These are phyloP conservation scores for Globodera ellingtonae DNA, from an alignment of 1,140 invertebrate species.

Conservation along the genomic window DNA sequence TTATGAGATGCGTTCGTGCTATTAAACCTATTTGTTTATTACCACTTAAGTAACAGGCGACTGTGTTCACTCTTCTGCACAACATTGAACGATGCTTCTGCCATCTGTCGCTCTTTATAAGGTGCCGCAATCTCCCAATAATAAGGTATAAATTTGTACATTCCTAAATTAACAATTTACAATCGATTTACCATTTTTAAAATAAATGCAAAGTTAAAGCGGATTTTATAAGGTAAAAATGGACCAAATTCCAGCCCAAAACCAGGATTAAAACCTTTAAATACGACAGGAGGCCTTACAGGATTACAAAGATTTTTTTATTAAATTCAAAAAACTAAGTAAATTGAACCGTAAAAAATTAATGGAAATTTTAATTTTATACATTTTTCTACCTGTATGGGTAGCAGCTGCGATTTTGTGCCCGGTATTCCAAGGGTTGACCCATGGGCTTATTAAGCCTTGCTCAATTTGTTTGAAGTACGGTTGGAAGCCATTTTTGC, in stretches of 20 bases:
- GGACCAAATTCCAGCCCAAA: too few relatives aligned
- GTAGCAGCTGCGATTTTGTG: constrained; percentile 8
- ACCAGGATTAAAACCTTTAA: too few relatives aligned
- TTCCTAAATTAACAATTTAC: not conserved
- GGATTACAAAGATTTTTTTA: too few relatives aligned
- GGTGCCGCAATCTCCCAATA: constrained; percentile 4
- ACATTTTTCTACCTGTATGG: constrained; percentile 2
- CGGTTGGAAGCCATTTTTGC: constrained; percentile 4
- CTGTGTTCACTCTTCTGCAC: constrained; percentile 3
- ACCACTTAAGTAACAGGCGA: constrained; percentile 18
- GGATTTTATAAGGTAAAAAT: too few relatives aligned
- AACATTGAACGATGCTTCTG: constrained; percentile 9
- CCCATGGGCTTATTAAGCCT: constrained; percentile 4
- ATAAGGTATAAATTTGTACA: constrained; percentile 12
- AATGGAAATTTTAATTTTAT: not conserved
- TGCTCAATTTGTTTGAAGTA: constrained; percentile 16
- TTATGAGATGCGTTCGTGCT: too few relatives aligned
- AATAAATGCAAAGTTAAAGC: too few relatives aligned
- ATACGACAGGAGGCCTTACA: too few relatives aligned
- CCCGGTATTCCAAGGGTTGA: not conserved
- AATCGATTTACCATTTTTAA: not conserved
- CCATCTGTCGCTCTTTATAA: not conserved
- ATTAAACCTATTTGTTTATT: not conserved
- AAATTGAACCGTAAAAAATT: too few relatives aligned
- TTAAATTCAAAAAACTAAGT: too few relatives aligned